Evolutionary conservation across 2,888 invertebrate genomes (phyloP), one percentile per base, ranked within the genome.

Genomic region (Cheilosia scutellata): DNA sequence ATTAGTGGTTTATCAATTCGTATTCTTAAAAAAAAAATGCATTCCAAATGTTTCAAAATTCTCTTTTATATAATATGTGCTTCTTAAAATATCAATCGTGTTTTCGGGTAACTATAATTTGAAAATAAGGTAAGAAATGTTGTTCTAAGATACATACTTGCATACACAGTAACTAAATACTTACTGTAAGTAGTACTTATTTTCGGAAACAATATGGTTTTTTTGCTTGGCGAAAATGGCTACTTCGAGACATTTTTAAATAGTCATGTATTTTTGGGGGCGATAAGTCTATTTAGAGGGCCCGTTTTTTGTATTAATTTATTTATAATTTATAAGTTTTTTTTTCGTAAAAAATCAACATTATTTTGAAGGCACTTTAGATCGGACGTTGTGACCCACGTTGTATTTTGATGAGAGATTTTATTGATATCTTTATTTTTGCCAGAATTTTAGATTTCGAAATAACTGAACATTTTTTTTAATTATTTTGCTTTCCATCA

Each of bases 371-470:
- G 97, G 97, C 97, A 97, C 97, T 96, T 97, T 95, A 95, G 96
- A 95, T 95, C 96, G 96, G 97, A 97, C 97, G 96, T 96, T 95
- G 95, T 95, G 96, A 96, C 96, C 96, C 96, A 96, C 95, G 95
- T 95, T 94, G 94, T 94, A 94, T 94, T 94, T 94, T 94, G 93
- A 74, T 83, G 88, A 88, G 87, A 88, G 87, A 88, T 88, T 88
- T 89, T 88, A 88, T 89, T 72, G 42, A 44, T 65, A 58, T 31
- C 4, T 68, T 65, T 68, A 33, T 63, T 74, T 29, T 77, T 87
- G 88, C 89, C 89, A 40, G 51, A 76, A 76, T 60, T 47, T 70
- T 65, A 40, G 47, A 72, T 66, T 53, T 75, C 60, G 82, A 87
- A 86, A 86, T 13, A 82, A 76, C 31, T 60, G 40, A 76, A 60